Evolutionary conservation across 1,140 invertebrate genomes (phyloP), one percentile per base, ranked within the genome.

Genomic region (Ceratina japonica): DNA sequence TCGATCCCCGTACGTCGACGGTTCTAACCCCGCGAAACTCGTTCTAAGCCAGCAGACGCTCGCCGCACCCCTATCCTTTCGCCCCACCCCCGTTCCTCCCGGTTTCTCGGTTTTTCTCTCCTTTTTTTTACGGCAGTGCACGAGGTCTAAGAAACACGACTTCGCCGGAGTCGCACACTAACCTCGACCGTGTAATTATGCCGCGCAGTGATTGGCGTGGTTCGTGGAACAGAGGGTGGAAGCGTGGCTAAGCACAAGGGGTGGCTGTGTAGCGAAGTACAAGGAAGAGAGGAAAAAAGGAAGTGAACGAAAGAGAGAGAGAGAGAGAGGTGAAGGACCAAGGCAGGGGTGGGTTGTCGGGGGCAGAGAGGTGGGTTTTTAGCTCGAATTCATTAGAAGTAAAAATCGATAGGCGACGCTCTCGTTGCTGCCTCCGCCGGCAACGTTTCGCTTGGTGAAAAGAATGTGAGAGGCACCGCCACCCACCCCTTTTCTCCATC

Each of bases 361-460:
- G 80, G 59, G 52, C 68, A 65, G 85, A 81, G 81, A 83, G 84
- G 83, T 83, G 81, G 90, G 87, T 92, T 91, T 91, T 92, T 91
- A 91, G 90, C 91, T 90, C 88, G 91, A 92, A 92, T 92, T 92
- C 91, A 92, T 92, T 92, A 92, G 89, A 90, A 89, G 89, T 91
- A 90, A 92, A 91, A 91, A 92, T 92, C 91, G 90, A 92, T 92
- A 92, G 89, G 87, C 89, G 90, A 90, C 87, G 88, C 87, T 87
- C 86, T 86, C 84, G 83, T 44, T 44, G 37, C 84, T 88, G 88
- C 86, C 86, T 86, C 87, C 76, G 87, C 84, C 86, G 80, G 82
- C 85, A 88, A 87, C 89, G 85, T 86, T 87, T 88, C 85, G 83
- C 86, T 88, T 86, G 86, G 86, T 86, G 87, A 90, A 89, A 91